Percentiles rank a stretch among this genome's conserved stretches.
These are phyloP conservation scores for Drosophila willistoni DNA, from an alignment of 1,140 invertebrate genomes.

Conservation along the genomic window DNA sequence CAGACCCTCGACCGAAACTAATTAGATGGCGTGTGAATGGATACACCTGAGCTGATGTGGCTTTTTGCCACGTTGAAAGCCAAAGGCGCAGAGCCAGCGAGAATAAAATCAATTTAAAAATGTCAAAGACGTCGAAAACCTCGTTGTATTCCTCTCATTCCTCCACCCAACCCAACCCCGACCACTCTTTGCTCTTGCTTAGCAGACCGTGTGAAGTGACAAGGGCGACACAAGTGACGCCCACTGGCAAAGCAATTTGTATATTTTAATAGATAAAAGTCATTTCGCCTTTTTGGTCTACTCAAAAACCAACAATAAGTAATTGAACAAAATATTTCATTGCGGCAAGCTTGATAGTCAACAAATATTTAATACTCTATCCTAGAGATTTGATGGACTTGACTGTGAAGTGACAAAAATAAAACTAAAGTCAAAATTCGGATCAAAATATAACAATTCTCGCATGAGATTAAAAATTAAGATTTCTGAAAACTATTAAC, in stretches of 20 bases:
- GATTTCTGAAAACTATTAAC: no score
- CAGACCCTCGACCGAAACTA: conserved; percentile 42
- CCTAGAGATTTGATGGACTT: no score
- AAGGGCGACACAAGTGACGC: conserved; percentile 58
- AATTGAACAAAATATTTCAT: conserved; percentile 24
- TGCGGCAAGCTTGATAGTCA: background rate
- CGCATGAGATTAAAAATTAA: no score
- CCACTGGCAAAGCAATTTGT: conserved; percentile 46
- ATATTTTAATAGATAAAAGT: conserved; percentile 73
- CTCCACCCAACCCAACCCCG: no score
- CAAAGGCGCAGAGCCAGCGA: background rate
- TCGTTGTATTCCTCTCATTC: background rate
- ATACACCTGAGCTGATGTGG: conserved; percentile 76
- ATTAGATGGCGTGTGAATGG: conserved; percentile 67
- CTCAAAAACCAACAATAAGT: conserved; percentile 49
- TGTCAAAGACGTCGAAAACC: conserved; percentile 54
- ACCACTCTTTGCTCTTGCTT: conserved; percentile 31
- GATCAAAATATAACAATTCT: no score
- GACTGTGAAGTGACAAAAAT: no score
- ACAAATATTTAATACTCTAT: background rate
- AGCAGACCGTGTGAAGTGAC: conserved; percentile 67
- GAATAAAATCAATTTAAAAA: conserved; percentile 74
- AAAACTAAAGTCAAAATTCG: no score
- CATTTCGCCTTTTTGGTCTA: conserved; percentile 37
- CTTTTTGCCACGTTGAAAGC: conserved; percentile 43